These are phyloP conservation scores for Carettochelys insculpta DNA, from an alignment of 2,113 vertebrate species.

Conservation along the genomic window DNA sequence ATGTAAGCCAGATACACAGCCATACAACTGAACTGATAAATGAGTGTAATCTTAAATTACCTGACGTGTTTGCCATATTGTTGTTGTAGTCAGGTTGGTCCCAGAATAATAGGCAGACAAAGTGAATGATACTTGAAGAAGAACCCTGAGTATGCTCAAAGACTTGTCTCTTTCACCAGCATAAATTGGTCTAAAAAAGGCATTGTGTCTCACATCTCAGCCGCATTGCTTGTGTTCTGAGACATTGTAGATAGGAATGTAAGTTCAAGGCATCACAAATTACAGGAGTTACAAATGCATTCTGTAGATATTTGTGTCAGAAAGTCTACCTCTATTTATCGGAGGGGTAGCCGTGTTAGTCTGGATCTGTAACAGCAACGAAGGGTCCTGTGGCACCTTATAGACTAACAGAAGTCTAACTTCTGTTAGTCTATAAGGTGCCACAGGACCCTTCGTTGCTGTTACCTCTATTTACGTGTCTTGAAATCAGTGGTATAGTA, in stretches of 20 bases:
- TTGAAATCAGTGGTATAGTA: background rate
- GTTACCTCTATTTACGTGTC: background rate
- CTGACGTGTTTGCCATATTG: background rate
- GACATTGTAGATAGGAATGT: background rate
- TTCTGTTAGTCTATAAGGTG: too few species aligned
- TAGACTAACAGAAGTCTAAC: too few species aligned
- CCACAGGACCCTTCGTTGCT: too few species aligned
- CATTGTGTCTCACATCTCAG: background rate
- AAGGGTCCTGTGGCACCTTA: too few species aligned
- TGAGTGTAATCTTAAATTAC: background rate
- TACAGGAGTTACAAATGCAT: background rate
- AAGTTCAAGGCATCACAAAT: background rate
- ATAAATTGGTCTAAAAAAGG: background rate
- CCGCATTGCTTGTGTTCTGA: background rate
- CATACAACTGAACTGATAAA: background rate
- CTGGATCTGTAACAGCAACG: too few species aligned
- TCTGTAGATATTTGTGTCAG: background rate
- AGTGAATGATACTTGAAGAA: background rate
- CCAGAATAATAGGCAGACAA: background rate
- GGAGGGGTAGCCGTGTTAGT: too few species aligned
- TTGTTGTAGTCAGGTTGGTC: background rate
- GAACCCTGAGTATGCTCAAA: background rate
- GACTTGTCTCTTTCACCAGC: background rate
- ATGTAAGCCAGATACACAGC: background rate
- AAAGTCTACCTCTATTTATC: conserved; percentile 1